phyloP scores from a whole-genome alignment of 2,888 invertebrate genomes.

The Erebia epiphron region DNA sequence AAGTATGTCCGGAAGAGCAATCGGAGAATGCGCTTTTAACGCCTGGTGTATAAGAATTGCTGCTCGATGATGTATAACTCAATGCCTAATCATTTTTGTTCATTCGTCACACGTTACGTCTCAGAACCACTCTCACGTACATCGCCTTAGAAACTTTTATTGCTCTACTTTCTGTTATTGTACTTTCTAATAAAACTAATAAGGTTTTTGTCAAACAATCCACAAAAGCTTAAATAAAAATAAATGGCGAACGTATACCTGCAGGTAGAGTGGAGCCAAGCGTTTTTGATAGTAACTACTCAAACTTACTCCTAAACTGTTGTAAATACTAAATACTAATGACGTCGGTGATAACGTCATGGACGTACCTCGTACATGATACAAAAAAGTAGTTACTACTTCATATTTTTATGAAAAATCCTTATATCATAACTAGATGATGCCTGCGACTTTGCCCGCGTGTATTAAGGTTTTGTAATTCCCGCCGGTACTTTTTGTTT shows the following conservation, averaged over 20 bases:
- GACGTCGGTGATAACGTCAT: too few relatives aligned
- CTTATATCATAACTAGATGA: too few relatives aligned
- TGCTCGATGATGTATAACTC: not conserved
- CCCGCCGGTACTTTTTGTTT: too few relatives aligned
- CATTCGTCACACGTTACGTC: conserved; percentile 73
- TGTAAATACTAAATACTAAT: too few relatives aligned
- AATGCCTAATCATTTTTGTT: conserved; percentile 49
- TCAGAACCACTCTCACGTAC: conserved; percentile 68
- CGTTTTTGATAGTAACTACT: too few relatives aligned
- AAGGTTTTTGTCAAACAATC: conserved; percentile 22
- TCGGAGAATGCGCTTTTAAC: not conserved
- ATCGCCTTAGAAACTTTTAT: conserved; percentile 68
- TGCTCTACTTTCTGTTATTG: conserved; percentile 63
- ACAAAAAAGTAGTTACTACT: too few relatives aligned
- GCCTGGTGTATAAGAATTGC: not conserved
- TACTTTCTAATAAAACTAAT: conserved; percentile 48
- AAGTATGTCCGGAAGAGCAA: too few relatives aligned
- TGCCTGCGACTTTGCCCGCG: too few relatives aligned
- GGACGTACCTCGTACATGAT: too few relatives aligned
- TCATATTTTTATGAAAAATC: too few relatives aligned
- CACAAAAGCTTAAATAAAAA: conserved; percentile 37
- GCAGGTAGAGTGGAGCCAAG: not conserved
- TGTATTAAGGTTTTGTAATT: too few relatives aligned
- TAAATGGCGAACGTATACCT: not conserved
- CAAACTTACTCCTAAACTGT: too few relatives aligned